A percentile compares a stretch with the other conserved stretches of the same genome.
Conservation (phyloP, 2,888 invertebrate genomes). For the Galeopsomyia nigrocyanea region DNA sequence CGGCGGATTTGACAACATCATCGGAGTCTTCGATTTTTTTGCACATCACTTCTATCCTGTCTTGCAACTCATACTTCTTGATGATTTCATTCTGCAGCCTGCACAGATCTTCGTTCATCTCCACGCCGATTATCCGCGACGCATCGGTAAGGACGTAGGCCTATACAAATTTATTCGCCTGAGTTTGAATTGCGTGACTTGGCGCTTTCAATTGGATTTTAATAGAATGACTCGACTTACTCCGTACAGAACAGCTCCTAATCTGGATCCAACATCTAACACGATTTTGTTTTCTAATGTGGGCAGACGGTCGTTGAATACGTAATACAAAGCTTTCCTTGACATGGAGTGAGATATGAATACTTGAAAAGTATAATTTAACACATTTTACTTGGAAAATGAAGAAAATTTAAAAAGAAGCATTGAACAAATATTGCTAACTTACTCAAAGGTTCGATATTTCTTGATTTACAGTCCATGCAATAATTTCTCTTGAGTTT, state of each 20-base stretch:
- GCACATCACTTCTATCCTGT: conserved; percentile 72
- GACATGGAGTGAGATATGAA: conserved; percentile 79
- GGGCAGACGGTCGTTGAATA: conserved; percentile 76
- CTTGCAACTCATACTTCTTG: conserved; percentile 71
- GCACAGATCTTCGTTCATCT: conserved; percentile 78
- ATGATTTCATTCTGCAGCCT: conserved; percentile 74
- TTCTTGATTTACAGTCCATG: conserved; percentile 70
- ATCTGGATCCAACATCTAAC: conserved; percentile 79
- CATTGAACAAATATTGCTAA: not conserved
- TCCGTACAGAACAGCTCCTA: conserved; percentile 79
- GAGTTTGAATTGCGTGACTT: no score
- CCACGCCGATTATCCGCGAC: conserved; percentile 75
- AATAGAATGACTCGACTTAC: conserved; percentile 67
- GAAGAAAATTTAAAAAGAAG: not conserved
- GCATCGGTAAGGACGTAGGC: conserved; percentile 75
- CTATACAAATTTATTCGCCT: conserved; percentile 66
- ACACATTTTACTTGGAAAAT: not conserved
- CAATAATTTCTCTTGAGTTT: conserved; percentile 71
- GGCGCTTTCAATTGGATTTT: no score
- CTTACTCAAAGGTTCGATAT: conserved; percentile 70
- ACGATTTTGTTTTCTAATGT: conserved; percentile 73
- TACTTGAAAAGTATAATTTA: conserved; percentile 61
- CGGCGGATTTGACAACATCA: conserved; percentile 72
- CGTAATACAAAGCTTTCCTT: conserved; percentile 72
- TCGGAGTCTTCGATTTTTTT: conserved; percentile 73